Evolutionary conservation across 2,113 vertebrate species (phyloP), one percentile per base, ranked within the genome.

Genomic region (Seriola rivoliana): DNA sequence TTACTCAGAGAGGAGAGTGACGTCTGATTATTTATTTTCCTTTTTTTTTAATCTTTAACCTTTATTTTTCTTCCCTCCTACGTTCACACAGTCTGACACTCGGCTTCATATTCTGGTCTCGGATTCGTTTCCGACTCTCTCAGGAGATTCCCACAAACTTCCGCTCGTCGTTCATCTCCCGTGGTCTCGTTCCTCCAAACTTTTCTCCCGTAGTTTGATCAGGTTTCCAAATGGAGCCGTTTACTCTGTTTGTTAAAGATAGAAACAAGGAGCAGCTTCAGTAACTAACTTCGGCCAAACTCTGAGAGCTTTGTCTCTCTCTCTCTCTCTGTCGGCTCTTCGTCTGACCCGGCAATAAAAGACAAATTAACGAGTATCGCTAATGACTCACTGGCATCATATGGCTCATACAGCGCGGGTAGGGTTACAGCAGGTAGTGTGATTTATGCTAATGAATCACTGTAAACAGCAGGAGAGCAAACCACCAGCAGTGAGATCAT

Each of bases 21-120:
- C 81, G 65, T 89, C 71, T 85, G 85, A 78, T 80, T 77, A 63
- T 83, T 83, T 75, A 14, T 70, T 71, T 75, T 60, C 42, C 29
- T 29, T 73, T 19, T 34, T 34, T 78, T 84, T 73, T 78, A 59
- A 72, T 82, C 76, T 81, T 85, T 79, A 75, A 85, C 69, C 75
- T 84, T 78, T 84, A 3, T 71, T 74, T 75, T 66, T 65, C 32
- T 50, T 42, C 8, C 67, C 17, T 8, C 4, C 50, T 29, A 54
- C 8, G 25, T 64, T 79, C 67, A 69, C 29, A 69, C 48, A 46
- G 23, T 73, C 62, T 38, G 63, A 40, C 57, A 23, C 14, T 25
- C 42, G 2, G 69, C 50, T 14, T 55, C 29, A 4, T n/a, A 9
- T 70, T 66, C 7, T 13, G 50, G 19, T 46, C 70, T 17, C 21